Evolutionary conservation across 2,113 vertebrate species (phyloP).

Genomic region (Callionymus lyra): DNA sequence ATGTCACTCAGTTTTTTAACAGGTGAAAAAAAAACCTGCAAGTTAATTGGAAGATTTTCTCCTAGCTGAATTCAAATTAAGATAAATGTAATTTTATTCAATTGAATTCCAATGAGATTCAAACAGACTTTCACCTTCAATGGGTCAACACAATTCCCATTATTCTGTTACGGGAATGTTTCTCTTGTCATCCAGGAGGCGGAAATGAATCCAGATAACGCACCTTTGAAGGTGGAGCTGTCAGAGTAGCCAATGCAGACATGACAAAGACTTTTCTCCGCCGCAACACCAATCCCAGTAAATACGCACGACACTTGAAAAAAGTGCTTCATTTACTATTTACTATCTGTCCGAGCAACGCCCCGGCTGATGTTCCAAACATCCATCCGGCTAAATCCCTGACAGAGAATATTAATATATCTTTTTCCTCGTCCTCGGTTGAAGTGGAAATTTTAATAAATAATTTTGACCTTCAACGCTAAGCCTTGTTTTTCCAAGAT

Average conservation of each 20-base stretch:
- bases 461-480: constrained; percentile 44
- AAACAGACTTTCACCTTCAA: background rate
- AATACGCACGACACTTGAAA: constrained; percentile 13
- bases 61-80: no score
- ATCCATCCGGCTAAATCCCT: background rate
- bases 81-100: no score
- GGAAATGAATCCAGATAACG: constrained; percentile 9
- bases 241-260: constrained; percentile 10
- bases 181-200: constrained; percentile 5
- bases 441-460: constrained; percentile 50
- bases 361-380: no score
- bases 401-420: constrained; percentile 14
- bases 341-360: constrained; percentile 10
- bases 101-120: constrained; percentile 18
- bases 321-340: constrained; percentile 12
- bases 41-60: no score
- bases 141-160: background rate
- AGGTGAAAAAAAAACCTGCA: no score
- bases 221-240: constrained; percentile 12
- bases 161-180: constrained; percentile 1
- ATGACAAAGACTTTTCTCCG: constrained; percentile 8
- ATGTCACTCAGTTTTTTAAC: no score
- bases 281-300: background rate
- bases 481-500: constrained; percentile 27
- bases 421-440: constrained; percentile 13